Base-by-base conservation (phyloP, 2,113 vertebrate species). In the Mesitornis unicolor region DNA sequence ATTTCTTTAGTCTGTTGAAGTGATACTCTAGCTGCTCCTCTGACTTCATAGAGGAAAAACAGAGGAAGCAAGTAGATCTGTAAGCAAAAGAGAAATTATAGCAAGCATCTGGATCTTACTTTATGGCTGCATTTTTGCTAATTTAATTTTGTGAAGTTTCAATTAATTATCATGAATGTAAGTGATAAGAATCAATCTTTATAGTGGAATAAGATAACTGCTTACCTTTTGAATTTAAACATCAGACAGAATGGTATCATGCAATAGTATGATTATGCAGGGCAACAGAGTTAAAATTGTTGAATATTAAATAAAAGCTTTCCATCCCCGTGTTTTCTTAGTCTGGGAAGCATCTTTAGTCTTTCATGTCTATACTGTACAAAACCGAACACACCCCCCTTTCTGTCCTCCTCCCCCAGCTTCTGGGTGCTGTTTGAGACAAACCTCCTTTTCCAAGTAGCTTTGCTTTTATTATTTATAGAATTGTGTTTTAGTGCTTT, bases 351-450 rank as follows among this genome's bases (percentile, higher is more conserved):
- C 13, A 48, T 67, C 16, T 51, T 73, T 40, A 53, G 6, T 43
- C 53, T 85, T 76, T 84, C 25, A 19, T 40, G 11, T 77, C 17
- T 65, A 2, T 68, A 36, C 43, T 22, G 20, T 29, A 3, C 40
- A 65, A 88, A 84, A 89, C 8, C 11, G 65, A 45, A 35, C 40
- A 47, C 74, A 3, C 6, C 8, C 6, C 2, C 3, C 4, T 73
- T 86, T 85, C 24, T 0, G 0, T 70, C 29, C 8, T 77, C 8
- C 16, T 69, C 33, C 8, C 5, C 10, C 11, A 57, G 2, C 5
- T 94, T 76, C 40, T 76, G 13, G 7, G 3, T 88, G 26, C 12
- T 61, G 3, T n/a, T 22, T 36, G 28, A 57, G 40, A 68, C n/a
- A 88, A 40, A n/a, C 2, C 4, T 13, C 50, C 9, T 57, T 20